Evolutionary conservation across 2,888 invertebrate genomes (phyloP), one percentile per base, ranked within the genome.

Genomic region (Hoplodrina ambigua): DNA sequence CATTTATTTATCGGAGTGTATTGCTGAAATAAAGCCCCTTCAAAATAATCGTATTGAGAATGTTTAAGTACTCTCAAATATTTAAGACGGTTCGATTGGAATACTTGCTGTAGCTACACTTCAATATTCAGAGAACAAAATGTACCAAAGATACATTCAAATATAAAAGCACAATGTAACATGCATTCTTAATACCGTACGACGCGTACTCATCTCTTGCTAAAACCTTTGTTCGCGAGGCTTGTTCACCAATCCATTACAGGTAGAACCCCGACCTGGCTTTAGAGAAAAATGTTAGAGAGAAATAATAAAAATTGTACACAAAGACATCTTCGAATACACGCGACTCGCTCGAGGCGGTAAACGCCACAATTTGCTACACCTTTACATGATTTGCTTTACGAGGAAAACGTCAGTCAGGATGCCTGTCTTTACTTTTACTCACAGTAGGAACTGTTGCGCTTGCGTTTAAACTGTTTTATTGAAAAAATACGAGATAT

Each of bases 321-420:
- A 54, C 58, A 58, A 67, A 67, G 37, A 41, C n/a, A 33, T 56
- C n/a, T 25, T 25, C 19, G 4, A 13, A 20, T 1, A 0, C 19
- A 4, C 4, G 33, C 15, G 30, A 6, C 13, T 25, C 44, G 25
- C 44, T 30, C 15, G 7, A 4, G 33, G 55, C 44, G 25, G 4
- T 25, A 10, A 55, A 19, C 13, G 7, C 8, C 17, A 54, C 52
- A 20, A 62, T 41, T 57, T 66, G 52, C 17, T 46, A 41, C 46
- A 20, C 41, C 49, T 63, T 41, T 49, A 41, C 30, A 41, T 75
- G 8, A 57, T 53, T 65, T 37, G 6, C 4, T 65, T 64, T 19
- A 46, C 4, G 25, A 25, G 2, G 46, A 25, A 1, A 46, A n/a
- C 20, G 25, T 57, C 19, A 17, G 15, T 8, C 15, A 44, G 4